Base-by-base conservation (phyloP, 2,113 vertebrate species). In the Dromaius novaehollandiae region DNA sequence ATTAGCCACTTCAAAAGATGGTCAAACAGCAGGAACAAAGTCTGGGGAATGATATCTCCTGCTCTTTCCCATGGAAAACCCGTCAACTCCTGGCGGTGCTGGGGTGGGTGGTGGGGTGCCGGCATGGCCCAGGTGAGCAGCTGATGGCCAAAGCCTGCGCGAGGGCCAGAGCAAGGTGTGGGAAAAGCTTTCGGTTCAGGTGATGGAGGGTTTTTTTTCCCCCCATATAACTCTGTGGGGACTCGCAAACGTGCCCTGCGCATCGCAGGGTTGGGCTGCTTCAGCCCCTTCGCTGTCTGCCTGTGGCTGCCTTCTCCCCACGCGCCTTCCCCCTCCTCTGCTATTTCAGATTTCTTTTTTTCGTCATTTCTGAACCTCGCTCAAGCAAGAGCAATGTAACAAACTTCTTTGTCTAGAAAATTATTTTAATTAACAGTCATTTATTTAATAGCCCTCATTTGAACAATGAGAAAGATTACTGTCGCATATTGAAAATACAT, bases 341-440 rank as follows among this genome's bases (percentile, higher is more conserved):
- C 56, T 21, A 19, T 32, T 82, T 84, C 34, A 30, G 38, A 3
- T 61, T 91, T 73, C 53, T 30, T 76, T 79, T 65, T 30, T 25
- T 80, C 28, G 73, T n/a, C 32, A 42, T 74, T 87, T 77, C 80
- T 70, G 71, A 89, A 55, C n/a, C 46, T 86, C 13, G 53, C 71
- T 34, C 38, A 36, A 90, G 44, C 24, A 51, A 50, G 9, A 55
- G 20, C 55, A 90, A 75, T 21, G 7, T 42, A 88, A 74, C 75
- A 68, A 82, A 50, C 40, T 63, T 44, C 66, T 93, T 90, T 86
- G 36, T 88, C 96, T 81, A 75, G 88, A 78, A 88, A 91, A 86
- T 81, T 17, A 63, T 93, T 91, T 80, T 58, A 90, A 91, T 90
- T 94, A 86, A 73, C 76, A 60, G 82, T 46, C 61, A 93, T 94